Percentiles rank a stretch among this genome's conserved stretches.
These are phyloP conservation scores for Xenus cinereus DNA, from an alignment of 2,113 vertebrate species.

Conservation along the genomic window DNA sequence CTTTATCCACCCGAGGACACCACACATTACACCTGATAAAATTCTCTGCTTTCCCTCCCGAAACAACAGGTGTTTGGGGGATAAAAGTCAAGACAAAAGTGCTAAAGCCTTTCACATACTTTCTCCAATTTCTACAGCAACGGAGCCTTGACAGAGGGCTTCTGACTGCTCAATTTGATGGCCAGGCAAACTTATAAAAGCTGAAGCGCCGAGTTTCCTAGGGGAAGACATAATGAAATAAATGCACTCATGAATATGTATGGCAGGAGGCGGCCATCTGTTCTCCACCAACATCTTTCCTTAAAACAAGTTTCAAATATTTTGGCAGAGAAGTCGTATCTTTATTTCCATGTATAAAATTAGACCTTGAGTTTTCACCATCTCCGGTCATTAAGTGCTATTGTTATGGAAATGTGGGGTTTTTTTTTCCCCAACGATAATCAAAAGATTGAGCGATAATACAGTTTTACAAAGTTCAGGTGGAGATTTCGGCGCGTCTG, in stretches of 20 bases:
- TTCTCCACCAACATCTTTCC: constrained; percentile 65
- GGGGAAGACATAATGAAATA: constrained; percentile 71
- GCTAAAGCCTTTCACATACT: constrained; percentile 43
- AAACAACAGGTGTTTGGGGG: constrained; percentile 58
- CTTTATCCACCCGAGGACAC: not conserved
- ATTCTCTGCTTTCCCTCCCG: not conserved
- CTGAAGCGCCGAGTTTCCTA: constrained; percentile 67
- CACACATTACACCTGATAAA: not conserved
- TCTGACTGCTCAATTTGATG: constrained; percentile 73
- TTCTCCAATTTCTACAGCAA: constrained; percentile 69
- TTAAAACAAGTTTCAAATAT: constrained; percentile 54
- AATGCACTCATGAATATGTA: constrained; percentile 78
- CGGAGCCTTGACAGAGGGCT: constrained; percentile 67
- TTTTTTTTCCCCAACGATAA: not conserved
- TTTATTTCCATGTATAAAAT: constrained; percentile 9
- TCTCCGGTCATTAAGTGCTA: not conserved
- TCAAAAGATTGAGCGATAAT: not conserved
- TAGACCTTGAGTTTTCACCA: constrained; percentile 25
- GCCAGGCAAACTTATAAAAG: constrained; percentile 69
- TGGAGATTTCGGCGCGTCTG: not conserved
- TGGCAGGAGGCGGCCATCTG: constrained; percentile 70
- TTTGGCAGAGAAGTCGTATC: not conserved
- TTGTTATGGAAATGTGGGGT: not conserved
- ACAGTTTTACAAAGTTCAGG: not conserved
- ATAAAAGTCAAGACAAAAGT: constrained; percentile 67